These are phyloP conservation scores for Spinibarbus caldwelli DNA, from an alignment of 2,797 vertebrate genomes.

Conservation along the genomic window DNA sequence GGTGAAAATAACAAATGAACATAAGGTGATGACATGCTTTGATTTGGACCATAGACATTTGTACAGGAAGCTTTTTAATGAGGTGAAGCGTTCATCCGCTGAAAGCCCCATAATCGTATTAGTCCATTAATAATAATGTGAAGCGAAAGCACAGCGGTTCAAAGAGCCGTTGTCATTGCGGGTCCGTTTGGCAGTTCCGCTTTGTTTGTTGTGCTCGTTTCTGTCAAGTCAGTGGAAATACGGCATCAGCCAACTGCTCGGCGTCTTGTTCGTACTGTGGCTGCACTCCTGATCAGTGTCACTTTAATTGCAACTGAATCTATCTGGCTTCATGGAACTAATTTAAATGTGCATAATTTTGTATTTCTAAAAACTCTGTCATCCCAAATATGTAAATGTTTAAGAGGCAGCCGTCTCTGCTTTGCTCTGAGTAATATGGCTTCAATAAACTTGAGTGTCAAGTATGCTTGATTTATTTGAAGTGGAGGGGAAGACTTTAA, in stretches of 20 bases:
- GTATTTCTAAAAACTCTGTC: slow-evolving; percentile 49
- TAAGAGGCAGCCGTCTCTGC: slow-evolving; percentile 65
- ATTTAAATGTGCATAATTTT: slow-evolving; percentile 54
- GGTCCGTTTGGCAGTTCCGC: slow-evolving; percentile 36
- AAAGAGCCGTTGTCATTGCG: slow-evolving; percentile 23
- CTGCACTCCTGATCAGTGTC: slow-evolving; percentile 30
- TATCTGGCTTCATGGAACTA: slow-evolving; percentile 50
- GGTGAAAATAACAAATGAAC: slow-evolving; percentile 46
- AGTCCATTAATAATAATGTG: slow-evolving; percentile 36
- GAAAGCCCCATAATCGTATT: slow-evolving; percentile 40
- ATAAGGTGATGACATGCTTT: slow-evolving; percentile 42
- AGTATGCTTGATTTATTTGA: slow-evolving; percentile 82
- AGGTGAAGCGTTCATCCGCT: slow-evolving; percentile 36
- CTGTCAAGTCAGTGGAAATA: slow-evolving; percentile 52
- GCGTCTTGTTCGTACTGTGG: slow-evolving; percentile 37
- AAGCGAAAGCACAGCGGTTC: neutral
- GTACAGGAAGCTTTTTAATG: slow-evolving; percentile 53
- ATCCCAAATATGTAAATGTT: slow-evolving; percentile 66
- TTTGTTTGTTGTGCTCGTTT: slow-evolving; percentile 51
- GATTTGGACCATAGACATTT: slow-evolving; percentile 45
- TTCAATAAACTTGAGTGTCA: slow-evolving; percentile 80
- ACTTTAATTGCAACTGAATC: slow-evolving; percentile 50
- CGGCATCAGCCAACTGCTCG: slow-evolving; percentile 25
- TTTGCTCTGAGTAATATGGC: slow-evolving; percentile 71
- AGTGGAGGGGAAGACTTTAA: slow-evolving; percentile 84